phyloP scores from a whole-genome alignment of 2,888 invertebrate species.

The Cetonia aurata region DNA sequence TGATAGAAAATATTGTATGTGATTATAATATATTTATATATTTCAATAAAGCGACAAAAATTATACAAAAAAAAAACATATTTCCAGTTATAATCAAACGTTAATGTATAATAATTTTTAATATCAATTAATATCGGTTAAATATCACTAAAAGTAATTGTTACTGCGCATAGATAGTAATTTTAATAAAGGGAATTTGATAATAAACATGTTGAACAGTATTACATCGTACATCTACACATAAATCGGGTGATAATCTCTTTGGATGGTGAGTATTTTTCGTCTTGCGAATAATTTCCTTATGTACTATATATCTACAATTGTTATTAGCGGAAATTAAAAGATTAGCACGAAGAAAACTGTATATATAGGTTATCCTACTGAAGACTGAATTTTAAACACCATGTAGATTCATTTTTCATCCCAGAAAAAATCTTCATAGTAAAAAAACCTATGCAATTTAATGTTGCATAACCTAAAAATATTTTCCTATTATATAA shows the following conservation, averaged over 20 bases:
- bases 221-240: slow-evolving; percentile 29
- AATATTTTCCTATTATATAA: too few relatives aligned
- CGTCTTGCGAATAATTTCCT: slow-evolving; percentile 8
- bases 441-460: too few relatives aligned
- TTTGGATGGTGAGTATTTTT: slow-evolving; percentile 35
- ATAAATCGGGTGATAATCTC: slow-evolving; percentile 29
- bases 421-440: too few relatives aligned
- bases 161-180: slow-evolving; percentile 10
- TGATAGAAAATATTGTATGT: too few relatives aligned
- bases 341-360: background rate
- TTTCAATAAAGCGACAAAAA: slow-evolving; percentile 37
- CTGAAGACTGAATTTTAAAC: too few relatives aligned
- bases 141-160: slow-evolving; percentile 31
- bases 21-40: slow-evolving; percentile 24
- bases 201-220: slow-evolving; percentile 11
- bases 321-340: background rate
- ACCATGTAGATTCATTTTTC: too few relatives aligned
- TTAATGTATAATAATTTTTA: slow-evolving; percentile 19
- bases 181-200: slow-evolving; percentile 19
- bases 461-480: too few relatives aligned
- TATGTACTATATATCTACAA: background rate
- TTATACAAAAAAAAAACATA: slow-evolving; percentile 17
- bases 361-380: too few relatives aligned
- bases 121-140: slow-evolving; percentile 25
- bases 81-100: slow-evolving; percentile 12